These are phyloP conservation scores for Cotesia vestalis DNA, from an alignment of 1,140 invertebrate species.

Conservation along the genomic window DNA sequence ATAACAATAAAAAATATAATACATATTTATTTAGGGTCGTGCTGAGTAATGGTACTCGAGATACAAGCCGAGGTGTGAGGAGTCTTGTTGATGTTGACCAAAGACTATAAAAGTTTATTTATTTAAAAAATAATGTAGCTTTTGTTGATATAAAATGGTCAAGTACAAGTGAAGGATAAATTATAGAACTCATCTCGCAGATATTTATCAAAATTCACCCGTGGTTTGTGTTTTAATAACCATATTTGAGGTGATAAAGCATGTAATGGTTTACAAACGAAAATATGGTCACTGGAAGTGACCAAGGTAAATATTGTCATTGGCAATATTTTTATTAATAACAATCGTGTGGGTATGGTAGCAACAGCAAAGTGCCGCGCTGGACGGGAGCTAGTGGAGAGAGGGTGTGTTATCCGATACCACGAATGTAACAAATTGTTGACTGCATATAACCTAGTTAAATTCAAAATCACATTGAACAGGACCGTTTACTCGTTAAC, in stretches of 20 bases:
- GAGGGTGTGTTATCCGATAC: background rate
- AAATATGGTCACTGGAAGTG: background rate
- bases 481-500: slow-evolving; percentile 54
- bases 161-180: no score
- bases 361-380: no score
- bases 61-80: slow-evolving; percentile 16
- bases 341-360: no score
- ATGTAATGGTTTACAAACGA: background rate
- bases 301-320: no score
- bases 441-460: slow-evolving; percentile 1
- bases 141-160: no score
- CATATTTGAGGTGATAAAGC: slow-evolving; percentile 11
- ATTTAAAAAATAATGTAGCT: background rate
- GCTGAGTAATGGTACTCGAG: slow-evolving; percentile 26
- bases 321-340: no score
- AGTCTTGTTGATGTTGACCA: slow-evolving; percentile 32
- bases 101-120: slow-evolving; percentile 12
- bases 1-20: slow-evolving; percentile 3
- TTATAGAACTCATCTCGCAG: background rate
- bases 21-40: slow-evolving; percentile 32
- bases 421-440: background rate
- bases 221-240: background rate
- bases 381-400: no score
- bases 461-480: background rate
- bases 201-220: background rate